These are phyloP conservation scores for Geotrupes spiniger DNA, from an alignment of 2,888 invertebrate species.

Conservation along the genomic window DNA sequence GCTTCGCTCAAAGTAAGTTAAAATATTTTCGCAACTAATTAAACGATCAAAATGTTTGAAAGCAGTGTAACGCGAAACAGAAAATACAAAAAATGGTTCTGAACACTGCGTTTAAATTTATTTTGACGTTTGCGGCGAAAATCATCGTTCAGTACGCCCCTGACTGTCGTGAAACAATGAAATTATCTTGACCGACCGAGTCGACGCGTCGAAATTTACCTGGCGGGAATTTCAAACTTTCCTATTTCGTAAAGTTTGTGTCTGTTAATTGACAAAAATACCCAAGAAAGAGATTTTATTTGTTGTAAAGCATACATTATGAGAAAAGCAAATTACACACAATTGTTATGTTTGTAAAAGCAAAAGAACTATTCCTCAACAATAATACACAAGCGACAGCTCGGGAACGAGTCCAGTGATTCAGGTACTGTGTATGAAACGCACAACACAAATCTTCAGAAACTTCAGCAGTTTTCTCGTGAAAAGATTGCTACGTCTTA, in stretches of 20 bases:
- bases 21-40: too few relatives aligned
- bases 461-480: neutral
- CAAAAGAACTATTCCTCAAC: constrained; percentile 12
- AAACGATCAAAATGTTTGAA: too few relatives aligned
- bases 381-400: neutral
- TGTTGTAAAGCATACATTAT: constrained; percentile 4
- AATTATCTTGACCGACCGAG: too few relatives aligned
- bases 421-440: neutral
- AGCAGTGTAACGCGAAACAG: too few relatives aligned
- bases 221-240: constrained; percentile 5
- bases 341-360: constrained; percentile 9
- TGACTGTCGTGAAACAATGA: too few relatives aligned
- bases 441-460: neutral
- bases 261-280: constrained; percentile 6
- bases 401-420: neutral
- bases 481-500: neutral
- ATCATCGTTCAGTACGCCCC: too few relatives aligned
- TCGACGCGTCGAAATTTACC: neutral
- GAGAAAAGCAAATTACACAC: constrained; percentile 12
- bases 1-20: too few relatives aligned
- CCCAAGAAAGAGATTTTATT: constrained; percentile 10
- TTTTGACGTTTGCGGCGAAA: too few relatives aligned
- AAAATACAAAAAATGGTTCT: too few relatives aligned
- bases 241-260: neutral
- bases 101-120: too few relatives aligned